Conservation (phyloP, 2,113 vertebrate species). For the Poeciliopsis retropinna region DNA sequence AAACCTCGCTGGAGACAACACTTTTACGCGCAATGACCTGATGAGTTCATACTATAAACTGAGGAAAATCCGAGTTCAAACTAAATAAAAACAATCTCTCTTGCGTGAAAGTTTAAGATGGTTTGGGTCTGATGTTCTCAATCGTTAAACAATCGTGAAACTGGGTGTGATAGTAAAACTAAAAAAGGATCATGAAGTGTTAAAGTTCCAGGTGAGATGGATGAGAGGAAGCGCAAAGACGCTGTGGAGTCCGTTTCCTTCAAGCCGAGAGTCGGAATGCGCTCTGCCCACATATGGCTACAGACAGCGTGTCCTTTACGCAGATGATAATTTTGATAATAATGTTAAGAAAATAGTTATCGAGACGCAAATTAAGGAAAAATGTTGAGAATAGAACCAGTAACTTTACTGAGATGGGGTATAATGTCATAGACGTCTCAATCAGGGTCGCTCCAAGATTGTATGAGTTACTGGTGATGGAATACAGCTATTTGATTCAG, state of each 20-base stretch:
- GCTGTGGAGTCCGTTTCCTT: conserved; percentile 24
- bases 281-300: conserved; percentile 1
- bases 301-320: conserved; percentile 7
- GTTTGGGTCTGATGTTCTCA: not conserved
- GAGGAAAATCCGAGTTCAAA: conserved; percentile 4
- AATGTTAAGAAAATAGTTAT: not conserved
- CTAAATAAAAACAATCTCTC: not conserved
- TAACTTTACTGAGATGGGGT: not conserved
- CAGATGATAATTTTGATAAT: not conserved
- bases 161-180: not conserved
- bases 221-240: conserved; percentile 7
- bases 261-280: conserved; percentile 2
- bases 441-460: too few species aligned
- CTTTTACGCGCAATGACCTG: conserved; percentile 25
- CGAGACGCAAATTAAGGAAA: not conserved
- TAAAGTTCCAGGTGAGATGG: not conserved
- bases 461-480: too few species aligned
- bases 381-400: not conserved
- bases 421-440: too few species aligned
- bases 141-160: not conserved
- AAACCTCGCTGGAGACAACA: conserved; percentile 14
- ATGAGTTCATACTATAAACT: not conserved
- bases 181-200: not conserved
- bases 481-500: too few species aligned
- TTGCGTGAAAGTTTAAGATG: conserved; percentile 15